These are phyloP conservation scores for Scleropages formosus DNA, from an alignment of 2,797 vertebrate species.

Conservation along the genomic window DNA sequence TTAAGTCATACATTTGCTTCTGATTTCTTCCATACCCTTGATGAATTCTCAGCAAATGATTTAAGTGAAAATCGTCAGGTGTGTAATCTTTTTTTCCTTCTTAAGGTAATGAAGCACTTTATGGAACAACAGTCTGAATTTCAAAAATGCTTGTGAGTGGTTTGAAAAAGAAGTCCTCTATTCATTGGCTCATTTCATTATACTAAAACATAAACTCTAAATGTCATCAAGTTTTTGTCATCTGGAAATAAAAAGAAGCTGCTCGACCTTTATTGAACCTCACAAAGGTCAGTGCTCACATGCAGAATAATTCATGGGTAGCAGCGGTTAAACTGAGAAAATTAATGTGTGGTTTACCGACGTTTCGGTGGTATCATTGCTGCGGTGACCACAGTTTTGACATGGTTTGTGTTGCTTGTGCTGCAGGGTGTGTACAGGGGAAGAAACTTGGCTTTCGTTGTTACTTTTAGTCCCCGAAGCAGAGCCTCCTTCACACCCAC, in stretches of 20 bases:
- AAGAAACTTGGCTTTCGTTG: too few species aligned
- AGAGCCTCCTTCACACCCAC: too few species aligned
- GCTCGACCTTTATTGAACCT: slow-evolving; percentile 3
- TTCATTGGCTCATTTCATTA: too few species aligned
- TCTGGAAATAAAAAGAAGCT: not conserved
- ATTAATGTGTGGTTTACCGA: not conserved
- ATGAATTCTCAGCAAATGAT: not conserved
- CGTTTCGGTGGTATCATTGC: too few species aligned
- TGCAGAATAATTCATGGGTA: not conserved
- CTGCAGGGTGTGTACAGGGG: too few species aligned
- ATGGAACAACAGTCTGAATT: not conserved
- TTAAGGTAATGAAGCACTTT: not conserved
- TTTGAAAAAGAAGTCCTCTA: not conserved
- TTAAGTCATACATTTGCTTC: not conserved
- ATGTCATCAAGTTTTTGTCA: not conserved
- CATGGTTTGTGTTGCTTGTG: too few species aligned
- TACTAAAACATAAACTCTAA: not conserved
- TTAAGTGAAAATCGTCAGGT: not conserved
- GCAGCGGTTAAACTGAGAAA: not conserved
- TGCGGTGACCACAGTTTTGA: too few species aligned
- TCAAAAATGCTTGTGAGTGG: not conserved
- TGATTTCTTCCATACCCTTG: not conserved
- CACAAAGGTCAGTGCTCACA: not conserved
- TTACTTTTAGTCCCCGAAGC: too few species aligned
- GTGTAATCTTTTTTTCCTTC: not conserved